Percentiles rank a stretch among this genome's conserved stretches.
Conservation (phyloP, 2,113 vertebrate genomes). For the Gallinago media region DNA sequence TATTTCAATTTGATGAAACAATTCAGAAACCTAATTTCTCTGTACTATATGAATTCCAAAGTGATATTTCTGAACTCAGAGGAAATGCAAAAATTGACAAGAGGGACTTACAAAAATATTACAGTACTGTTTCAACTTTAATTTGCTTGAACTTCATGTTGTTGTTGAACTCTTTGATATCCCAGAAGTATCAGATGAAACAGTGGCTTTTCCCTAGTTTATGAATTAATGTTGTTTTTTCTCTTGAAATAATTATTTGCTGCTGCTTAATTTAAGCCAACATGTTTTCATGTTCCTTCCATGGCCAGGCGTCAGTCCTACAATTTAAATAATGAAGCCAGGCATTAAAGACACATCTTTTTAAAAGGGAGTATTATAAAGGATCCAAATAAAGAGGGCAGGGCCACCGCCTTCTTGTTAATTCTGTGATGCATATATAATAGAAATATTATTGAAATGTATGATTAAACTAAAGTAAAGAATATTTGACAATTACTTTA, state of each 20-base stretch:
- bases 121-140: neutral
- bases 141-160: neutral
- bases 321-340: slow-evolving; percentile 41
- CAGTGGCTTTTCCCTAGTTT: neutral
- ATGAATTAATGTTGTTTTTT: slow-evolving; percentile 1
- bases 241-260: slow-evolving; percentile 21
- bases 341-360: slow-evolving; percentile 3
- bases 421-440: neutral
- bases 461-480: neutral
- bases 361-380: neutral
- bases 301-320: slow-evolving; percentile 12
- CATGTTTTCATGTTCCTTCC: slow-evolving; percentile 31
- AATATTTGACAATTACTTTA: neutral
- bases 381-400: slow-evolving; percentile 20
- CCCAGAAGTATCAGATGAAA: slow-evolving; percentile 17
- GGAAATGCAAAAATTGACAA: neutral
- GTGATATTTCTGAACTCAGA: neutral
- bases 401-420: neutral
- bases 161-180: slow-evolving; percentile 17
- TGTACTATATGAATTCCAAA: neutral
- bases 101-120: neutral
- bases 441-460: neutral
- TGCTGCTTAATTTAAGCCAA: neutral
- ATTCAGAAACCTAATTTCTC: neutral
- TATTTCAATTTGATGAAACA: neutral